Percentiles rank a stretch among this genome's conserved stretches.
Conservation (phyloP, 2,113 vertebrate genomes). For the Cinclus cinclus region DNA sequence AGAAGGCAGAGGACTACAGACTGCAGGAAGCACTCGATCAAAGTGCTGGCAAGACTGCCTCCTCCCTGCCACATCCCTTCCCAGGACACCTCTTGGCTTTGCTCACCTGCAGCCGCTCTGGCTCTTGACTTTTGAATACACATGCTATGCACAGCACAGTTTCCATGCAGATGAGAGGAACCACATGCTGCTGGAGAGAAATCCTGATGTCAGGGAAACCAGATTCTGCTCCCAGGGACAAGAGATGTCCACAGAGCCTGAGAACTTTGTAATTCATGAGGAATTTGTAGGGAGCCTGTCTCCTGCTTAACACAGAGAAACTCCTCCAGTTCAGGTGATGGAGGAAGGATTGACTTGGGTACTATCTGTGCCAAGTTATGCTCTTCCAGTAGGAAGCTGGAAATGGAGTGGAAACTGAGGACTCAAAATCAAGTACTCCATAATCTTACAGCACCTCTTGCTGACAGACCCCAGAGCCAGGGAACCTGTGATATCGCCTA, state of each 20-base stretch:
- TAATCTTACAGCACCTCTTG: not conserved
- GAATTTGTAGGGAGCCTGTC: not conserved
- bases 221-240: not conserved
- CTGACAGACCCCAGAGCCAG: not conserved
- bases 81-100: slow-evolving; percentile 50
- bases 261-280: not conserved
- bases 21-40: slow-evolving; percentile 61
- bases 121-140: slow-evolving; percentile 36
- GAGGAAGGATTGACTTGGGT: not conserved
- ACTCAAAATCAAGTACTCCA: not conserved
- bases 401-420: not conserved
- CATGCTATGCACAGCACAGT: not conserved
- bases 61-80: slow-evolving; percentile 53
- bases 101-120: slow-evolving; percentile 51
- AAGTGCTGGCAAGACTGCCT: slow-evolving; percentile 54
- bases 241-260: not conserved
- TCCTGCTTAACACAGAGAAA: not conserved
- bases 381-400: not conserved
- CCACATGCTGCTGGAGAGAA: slow-evolving; percentile 26
- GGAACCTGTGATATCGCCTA: not conserved
- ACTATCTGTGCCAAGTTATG: not conserved
- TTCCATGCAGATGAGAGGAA: slow-evolving; percentile 36
- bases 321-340: not conserved
- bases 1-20: slow-evolving; percentile 42
- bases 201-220: not conserved